phyloP scores from a whole-genome alignment of 2,797 vertebrate species.

The Liparis tanakae region DNA sequence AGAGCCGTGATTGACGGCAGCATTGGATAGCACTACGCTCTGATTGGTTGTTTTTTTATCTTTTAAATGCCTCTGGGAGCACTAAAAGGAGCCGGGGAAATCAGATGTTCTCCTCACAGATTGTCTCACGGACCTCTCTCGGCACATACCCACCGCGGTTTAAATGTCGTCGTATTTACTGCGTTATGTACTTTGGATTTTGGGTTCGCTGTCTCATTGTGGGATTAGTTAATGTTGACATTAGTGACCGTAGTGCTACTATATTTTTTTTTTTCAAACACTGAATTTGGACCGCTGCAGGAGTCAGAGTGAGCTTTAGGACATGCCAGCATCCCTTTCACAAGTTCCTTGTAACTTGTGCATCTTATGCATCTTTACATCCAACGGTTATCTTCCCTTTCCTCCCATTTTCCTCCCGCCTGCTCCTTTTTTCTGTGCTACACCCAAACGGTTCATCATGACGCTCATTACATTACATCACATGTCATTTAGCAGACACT shows the following conservation, averaged over 20 bases:
- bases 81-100: too few species aligned
- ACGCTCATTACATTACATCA: too few species aligned
- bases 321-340: constrained; percentile 2
- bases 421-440: too few species aligned
- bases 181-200: not conserved
- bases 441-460: not conserved
- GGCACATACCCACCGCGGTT: too few species aligned
- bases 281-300: constrained; percentile 22
- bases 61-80: too few species aligned
- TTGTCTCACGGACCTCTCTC: too few species aligned
- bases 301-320: constrained; percentile 36
- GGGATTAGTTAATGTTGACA: constrained; percentile 1
- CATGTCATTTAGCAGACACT: too few species aligned
- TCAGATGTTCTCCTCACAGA: too few species aligned
- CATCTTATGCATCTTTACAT: not conserved
- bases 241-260: too few species aligned
- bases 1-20: not conserved
- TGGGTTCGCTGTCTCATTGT: too few species aligned
- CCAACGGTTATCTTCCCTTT: not conserved
- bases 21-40: not conserved
- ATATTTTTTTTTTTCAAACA: constrained; percentile 6
- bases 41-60: too few species aligned
- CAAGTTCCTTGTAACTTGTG: not conserved
- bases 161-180: not conserved
- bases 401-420: not conserved